Evolutionary conservation across 2,888 invertebrate species (phyloP).

Genomic region (Myathropa florea): DNA sequence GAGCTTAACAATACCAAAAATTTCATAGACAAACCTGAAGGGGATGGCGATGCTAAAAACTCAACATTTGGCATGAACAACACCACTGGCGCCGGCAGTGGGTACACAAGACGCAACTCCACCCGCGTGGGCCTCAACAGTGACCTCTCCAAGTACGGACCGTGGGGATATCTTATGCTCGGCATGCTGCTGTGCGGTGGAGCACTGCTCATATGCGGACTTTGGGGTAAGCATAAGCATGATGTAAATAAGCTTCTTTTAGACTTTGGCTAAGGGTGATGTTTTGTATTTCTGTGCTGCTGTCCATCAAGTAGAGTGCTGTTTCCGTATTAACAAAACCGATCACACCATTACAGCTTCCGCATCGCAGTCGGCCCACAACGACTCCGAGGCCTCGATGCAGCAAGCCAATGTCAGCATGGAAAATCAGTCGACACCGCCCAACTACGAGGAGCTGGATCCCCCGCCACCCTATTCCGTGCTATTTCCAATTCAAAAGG

Average conservation of each 20-base stretch:
- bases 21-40: conserved; percentile 16
- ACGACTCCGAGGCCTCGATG: conserved; percentile 78
- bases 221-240: conserved; percentile 82
- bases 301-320: conserved; percentile 76
- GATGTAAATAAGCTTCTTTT: conserved; percentile 22
- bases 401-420: conserved; percentile 74
- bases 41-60: conserved; percentile 32
- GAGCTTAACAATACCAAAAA: conserved; percentile 19
- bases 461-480: conserved; percentile 86
- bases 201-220: conserved; percentile 86
- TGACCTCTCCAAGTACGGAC: conserved; percentile 86
- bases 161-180: conserved; percentile 88
- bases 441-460: conserved; percentile 85
- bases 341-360: conserved; percentile 77
- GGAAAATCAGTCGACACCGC: conserved; percentile 79
- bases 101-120: conserved; percentile 75
- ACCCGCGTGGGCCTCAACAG: conserved; percentile 81
- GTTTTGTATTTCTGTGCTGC: conserved; percentile 48
- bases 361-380: conserved; percentile 79
- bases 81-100: conserved; percentile 40
- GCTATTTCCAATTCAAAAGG: conserved; percentile 83
- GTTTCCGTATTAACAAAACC: conserved; percentile 80
- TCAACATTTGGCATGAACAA: not conserved
- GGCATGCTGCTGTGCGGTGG: conserved; percentile 87
- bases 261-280: conserved; percentile 57